Base-by-base conservation (phyloP, 1,140 invertebrate species). In the Zaprionus vittiger region DNA sequence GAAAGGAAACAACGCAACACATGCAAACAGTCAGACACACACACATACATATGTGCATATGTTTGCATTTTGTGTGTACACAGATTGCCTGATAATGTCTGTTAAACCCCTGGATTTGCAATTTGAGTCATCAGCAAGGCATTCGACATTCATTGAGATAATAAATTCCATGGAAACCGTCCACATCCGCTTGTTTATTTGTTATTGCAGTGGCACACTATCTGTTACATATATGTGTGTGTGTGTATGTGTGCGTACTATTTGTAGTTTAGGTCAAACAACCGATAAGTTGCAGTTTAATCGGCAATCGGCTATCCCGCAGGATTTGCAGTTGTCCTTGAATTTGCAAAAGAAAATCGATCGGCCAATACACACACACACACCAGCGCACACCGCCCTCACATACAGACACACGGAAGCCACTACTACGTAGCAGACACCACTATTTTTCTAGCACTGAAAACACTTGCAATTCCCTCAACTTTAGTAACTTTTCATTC, bases 291-390 rank as follows among this genome's bases (percentile, higher is more conserved):
- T 76, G 11, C 26, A 72, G 59, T 60, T 60, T 24, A 47, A 67
- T 65, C 44, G 62, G 22, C 49, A 38, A 44, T 34, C 31, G 31
- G 57, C 67, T 87, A 77, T 89, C 84, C 84, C 85, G 69, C 63
- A 87, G 84, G 84, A 87, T 80, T 81, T 62, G 52, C 34, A 69
- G 69, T 83, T 89, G 84, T 89, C 84, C 84, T 89, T 89, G 84
- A 89, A 89, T 84, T 90, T 81, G 84, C 84, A 89, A 90, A 87
- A 89, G 84, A 87, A 83, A 87, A 89, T 89, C 84, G 84, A 89
- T 89, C 85, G 84, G 72, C 65, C 78, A 90, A 89, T 90, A 89
- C 84, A 89, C 74, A 90, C 84, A 73, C 64, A 37, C 71, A 75
- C 61, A 65, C 63, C 17, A 34, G 56, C 57, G 56, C 57, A 24